Evolutionary conservation across 2,888 invertebrate species (phyloP).

Genomic region (Capitulum mitella): DNA sequence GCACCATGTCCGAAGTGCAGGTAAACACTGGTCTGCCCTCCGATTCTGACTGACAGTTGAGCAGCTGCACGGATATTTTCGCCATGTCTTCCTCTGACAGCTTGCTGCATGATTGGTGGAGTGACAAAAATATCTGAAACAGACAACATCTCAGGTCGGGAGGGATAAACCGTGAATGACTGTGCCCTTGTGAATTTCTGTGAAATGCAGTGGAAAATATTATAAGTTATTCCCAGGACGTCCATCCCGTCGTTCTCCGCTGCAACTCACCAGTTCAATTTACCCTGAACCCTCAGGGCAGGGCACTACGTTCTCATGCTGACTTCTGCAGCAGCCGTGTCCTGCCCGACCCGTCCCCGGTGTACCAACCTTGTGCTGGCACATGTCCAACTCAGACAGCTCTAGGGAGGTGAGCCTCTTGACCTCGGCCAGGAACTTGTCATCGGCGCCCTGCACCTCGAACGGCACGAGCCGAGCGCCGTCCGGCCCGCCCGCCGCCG

Average conservation of each 20-base stretch:
- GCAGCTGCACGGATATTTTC: slow-evolving; percentile 57
- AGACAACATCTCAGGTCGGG: too few species aligned
- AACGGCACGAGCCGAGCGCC: slow-evolving; percentile 44
- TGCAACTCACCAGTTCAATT: background rate
- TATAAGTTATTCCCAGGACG: background rate
- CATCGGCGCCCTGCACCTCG: slow-evolving; percentile 52
- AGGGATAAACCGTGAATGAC: too few species aligned
- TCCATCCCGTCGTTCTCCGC: background rate
- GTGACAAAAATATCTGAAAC: slow-evolving; percentile 54
- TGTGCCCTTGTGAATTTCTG: background rate
- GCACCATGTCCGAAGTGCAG: slow-evolving; percentile 56
- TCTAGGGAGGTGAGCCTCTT: slow-evolving; percentile 52
- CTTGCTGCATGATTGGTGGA: slow-evolving; percentile 53
- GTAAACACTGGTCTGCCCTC: slow-evolving; percentile 55
- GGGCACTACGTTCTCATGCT: too few species aligned
- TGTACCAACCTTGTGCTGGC: slow-evolving; percentile 59
- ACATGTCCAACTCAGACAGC: slow-evolving; percentile 54
- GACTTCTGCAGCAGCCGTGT: too few species aligned
- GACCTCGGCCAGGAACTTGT: slow-evolving; percentile 57
- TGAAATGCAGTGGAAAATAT: background rate
- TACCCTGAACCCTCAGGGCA: background rate
- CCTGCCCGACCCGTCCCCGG: too few species aligned
- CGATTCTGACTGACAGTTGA: slow-evolving; percentile 59
- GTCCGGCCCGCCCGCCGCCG: background rate
- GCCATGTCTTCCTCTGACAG: slow-evolving; percentile 59